Conservation (phyloP, 2,797 vertebrate species). For the Enteromius trimaculatus region DNA sequence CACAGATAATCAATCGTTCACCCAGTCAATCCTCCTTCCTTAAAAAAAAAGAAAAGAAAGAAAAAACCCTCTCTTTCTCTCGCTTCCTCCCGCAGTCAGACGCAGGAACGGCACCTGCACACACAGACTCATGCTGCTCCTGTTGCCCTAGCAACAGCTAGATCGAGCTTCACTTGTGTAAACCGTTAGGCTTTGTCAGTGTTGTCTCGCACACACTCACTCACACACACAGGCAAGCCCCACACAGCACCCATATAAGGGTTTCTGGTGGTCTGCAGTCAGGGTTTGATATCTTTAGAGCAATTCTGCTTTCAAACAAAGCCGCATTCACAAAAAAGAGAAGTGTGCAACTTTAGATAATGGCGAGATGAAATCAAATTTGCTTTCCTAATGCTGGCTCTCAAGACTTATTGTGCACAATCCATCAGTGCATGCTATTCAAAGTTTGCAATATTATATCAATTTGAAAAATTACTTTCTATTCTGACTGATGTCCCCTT, state of each 20-base stretch:
- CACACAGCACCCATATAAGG: conserved; percentile 67
- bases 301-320: conserved; percentile 18
- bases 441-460: not conserved
- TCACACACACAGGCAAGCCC: conserved; percentile 40
- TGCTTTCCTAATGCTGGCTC: not conserved
- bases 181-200: conserved; percentile 74
- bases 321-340: not conserved
- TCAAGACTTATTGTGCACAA: not conserved
- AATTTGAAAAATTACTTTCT: not conserved
- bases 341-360: not conserved
- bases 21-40: conserved; percentile 18
- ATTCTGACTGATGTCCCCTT: not conserved
- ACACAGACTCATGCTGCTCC: conserved; percentile 71
- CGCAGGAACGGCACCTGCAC: conserved; percentile 79
- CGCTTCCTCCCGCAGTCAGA: conserved; percentile 69
- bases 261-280: conserved; percentile 61
- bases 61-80: conserved; percentile 34
- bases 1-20: conserved; percentile 28
- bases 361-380: not conserved
- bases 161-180: conserved; percentile 74
- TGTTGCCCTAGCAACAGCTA: conserved; percentile 81
- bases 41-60: conserved; percentile 3
- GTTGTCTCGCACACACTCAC: conserved; percentile 37
- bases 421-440: not conserved
- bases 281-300: conserved; percentile 23